Base-by-base conservation (phyloP, 2,113 vertebrate species). In the Channa argus region DNA sequence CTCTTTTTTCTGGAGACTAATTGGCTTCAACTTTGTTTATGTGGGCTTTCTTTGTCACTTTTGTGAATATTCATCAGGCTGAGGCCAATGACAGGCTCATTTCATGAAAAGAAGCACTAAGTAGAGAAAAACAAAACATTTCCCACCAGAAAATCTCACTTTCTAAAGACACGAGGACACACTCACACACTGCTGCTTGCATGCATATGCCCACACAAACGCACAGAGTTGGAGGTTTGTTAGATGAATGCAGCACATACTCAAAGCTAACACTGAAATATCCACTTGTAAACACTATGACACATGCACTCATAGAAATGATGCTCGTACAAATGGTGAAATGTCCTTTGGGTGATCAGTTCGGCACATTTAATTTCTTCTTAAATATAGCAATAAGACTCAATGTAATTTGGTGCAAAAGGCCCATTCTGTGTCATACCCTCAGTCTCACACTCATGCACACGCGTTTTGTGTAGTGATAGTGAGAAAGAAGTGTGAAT, bases 1-100 rank as follows among this genome's bases (percentile, higher is more conserved):
- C 43, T 33, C 43, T 36, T 74, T 12, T 44, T 63, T 71, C 52
- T 61, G 44, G 24, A 78, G 37, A 73, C 84, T 86, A 88, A 90
- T 84, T 91, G 75, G 86, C 81, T 82, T 70, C 69, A 74, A 61
- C 75, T 72, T 84, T 84, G 79, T 82, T 85, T 86, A 76, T 84
- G 82, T 67, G 67, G 74, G 61, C 38, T 2, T 24, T 88, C 88
- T 87, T 91, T 91, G 86, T 88, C 74, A 62, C 71, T 50, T 14
- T 39, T 65, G 43, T 91, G 89, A 91, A 90, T 92, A 92, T 91
- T 91, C 91, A 91, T 91, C 68, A 88, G 85, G 52, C 54, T 15
- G 43, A 33, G 80, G 77, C 77, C 83, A 76, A 65, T 37, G 60
- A 63, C 78, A 47, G 77, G 61, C 36, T 71, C 24, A 45, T 51